These are phyloP conservation scores for Calidris pygmaea DNA, from an alignment of 2,113 vertebrate genomes.

Conservation along the genomic window DNA sequence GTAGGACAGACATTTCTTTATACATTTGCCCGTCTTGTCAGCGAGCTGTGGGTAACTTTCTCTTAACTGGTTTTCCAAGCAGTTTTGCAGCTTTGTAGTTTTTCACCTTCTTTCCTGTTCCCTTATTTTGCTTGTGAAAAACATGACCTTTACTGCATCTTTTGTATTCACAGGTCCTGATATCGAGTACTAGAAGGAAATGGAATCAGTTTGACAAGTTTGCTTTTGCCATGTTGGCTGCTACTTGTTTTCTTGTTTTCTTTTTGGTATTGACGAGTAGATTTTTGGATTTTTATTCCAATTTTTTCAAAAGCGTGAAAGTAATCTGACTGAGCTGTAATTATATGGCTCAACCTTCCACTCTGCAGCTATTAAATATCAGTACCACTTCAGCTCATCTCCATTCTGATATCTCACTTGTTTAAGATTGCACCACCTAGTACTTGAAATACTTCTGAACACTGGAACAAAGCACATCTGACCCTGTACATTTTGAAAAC, in stretches of 20 bases:
- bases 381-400: not conserved
- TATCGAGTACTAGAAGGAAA: not conserved
- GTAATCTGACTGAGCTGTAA: not conserved
- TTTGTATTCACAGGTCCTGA: not conserved
- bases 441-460: not conserved
- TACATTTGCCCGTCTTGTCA: not conserved
- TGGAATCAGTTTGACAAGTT: not conserved
- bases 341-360: not conserved
- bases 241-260: not conserved
- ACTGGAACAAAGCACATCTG: not conserved
- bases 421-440: not conserved
- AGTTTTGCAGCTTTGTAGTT: not conserved
- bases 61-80: not conserved
- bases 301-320: not conserved
- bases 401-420: not conserved
- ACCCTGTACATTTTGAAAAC: not conserved
- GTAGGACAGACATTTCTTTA: not conserved
- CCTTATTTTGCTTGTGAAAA: not conserved
- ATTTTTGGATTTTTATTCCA: rapidly evolving
- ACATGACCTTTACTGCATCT: not conserved
- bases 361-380: not conserved
- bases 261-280: not conserved
- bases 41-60: not conserved
- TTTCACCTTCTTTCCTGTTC: not conserved
- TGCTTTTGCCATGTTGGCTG: not conserved